phyloP scores from a whole-genome alignment of 2,113 vertebrate species.

The Nyctereutes procyonoides region DNA sequence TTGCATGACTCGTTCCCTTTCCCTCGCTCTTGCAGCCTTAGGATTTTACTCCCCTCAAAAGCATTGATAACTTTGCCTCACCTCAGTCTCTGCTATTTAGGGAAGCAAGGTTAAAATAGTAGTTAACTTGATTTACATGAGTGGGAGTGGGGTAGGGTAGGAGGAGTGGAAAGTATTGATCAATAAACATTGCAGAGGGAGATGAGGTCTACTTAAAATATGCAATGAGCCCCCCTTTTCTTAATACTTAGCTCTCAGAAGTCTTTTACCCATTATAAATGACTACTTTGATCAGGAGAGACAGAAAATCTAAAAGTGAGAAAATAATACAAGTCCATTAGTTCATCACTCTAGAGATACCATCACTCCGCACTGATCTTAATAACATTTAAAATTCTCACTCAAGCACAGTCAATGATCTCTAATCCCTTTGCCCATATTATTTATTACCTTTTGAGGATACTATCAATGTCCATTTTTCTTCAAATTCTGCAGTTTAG shows the following conservation, averaged over 20 bases:
- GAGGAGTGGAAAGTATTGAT: neutral
- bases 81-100: neutral
- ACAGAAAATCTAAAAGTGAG: conserved; percentile 45
- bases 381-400: neutral
- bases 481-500: neutral
- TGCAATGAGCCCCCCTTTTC: neutral
- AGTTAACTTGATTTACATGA: neutral
- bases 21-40: neutral
- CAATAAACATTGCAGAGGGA: neutral
- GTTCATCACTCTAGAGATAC: neutral
- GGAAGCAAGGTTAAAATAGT: neutral
- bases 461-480: neutral
- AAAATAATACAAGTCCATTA: conserved; percentile 26
- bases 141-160: fast-evolving
- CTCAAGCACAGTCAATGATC: neutral
- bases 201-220: neutral
- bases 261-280: neutral
- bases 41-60: neutral
- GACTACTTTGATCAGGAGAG: conserved; percentile 27
- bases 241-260: neutral
- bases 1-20: neutral
- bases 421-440: neutral
- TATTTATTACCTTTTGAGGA: neutral
- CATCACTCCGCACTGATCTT: neutral
- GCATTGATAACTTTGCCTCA: neutral